phyloP scores from a whole-genome alignment of 2,113 vertebrate species.

The Clarias magur region DNA sequence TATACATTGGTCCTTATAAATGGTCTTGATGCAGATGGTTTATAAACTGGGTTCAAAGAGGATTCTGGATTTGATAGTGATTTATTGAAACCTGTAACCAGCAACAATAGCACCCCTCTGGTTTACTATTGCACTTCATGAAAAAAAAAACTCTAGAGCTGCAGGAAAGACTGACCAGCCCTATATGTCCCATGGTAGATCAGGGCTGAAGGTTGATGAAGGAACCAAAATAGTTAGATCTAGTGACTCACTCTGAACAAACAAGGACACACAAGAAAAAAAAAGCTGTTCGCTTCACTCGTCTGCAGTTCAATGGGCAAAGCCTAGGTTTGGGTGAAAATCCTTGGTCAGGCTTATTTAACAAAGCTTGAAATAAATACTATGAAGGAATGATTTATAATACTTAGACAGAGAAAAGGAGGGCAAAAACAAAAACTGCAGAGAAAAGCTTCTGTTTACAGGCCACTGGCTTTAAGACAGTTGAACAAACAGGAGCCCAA shows the following conservation, averaged over 20 bases:
- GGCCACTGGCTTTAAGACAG: conserved; percentile 44
- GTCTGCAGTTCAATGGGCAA: conserved; percentile 33
- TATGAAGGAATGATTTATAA: conserved; percentile 50
- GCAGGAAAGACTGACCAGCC: background rate
- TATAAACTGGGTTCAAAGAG: background rate
- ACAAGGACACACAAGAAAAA: conserved; percentile 21
- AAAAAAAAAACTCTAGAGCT: background rate
- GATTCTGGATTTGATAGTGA: background rate
- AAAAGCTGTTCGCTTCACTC: conserved; percentile 17
- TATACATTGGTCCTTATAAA: background rate
- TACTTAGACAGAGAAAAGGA: conserved; percentile 12
- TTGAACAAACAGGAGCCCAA: conserved; percentile 43
- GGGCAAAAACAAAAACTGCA: conserved; percentile 11
- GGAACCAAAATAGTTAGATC: background rate
- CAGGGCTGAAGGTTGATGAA: conserved; percentile 7
- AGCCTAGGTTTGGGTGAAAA: conserved; percentile 23
- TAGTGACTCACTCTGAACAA: conserved; percentile 10
- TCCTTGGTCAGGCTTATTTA: conserved; percentile 41
- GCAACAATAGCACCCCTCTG: background rate
- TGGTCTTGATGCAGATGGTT: background rate
- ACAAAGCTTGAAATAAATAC: conserved; percentile 44
- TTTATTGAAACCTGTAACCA: background rate
- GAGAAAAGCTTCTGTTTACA: conserved; percentile 30
- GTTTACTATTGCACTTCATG: background rate
- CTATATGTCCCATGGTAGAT: background rate